A percentile compares a stretch with the other conserved stretches of the same genome.
Conservation (phyloP, 2,797 vertebrate species). For the Coendou prehensilis region DNA sequence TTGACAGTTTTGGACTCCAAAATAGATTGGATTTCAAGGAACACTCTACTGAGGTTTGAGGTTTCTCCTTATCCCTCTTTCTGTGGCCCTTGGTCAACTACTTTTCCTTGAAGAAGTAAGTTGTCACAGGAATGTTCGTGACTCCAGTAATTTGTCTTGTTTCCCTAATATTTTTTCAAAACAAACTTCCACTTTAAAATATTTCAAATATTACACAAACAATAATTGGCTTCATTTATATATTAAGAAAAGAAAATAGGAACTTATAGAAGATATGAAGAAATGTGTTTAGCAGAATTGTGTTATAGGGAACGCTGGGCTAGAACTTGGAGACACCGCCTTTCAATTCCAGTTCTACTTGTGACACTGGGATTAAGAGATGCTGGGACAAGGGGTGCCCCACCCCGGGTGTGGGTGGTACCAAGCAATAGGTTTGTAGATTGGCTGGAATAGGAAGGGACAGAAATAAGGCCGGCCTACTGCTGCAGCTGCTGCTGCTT, state of each 20-base stretch:
- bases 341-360: neutral
- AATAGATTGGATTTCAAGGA: neutral
- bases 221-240: neutral
- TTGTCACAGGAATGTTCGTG: neutral
- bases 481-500: neutral
- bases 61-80: neutral
- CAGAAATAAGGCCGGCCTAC: neutral
- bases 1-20: neutral
- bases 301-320: neutral
- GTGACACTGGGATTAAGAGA: neutral
- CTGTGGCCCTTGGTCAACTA: neutral
- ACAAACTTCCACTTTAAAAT: neutral
- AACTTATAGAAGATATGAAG: neutral
- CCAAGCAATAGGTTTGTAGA: neutral
- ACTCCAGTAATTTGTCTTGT: neutral
- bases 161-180: neutral
- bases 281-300: neutral
- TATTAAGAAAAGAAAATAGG: neutral
- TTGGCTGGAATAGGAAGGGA: neutral
- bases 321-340: neutral
- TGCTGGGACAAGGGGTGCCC: neutral
- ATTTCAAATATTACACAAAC: neutral
- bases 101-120: neutral
- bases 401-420: neutral
- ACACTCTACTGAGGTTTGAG: rapidly evolving